A percentile compares a stretch with the other conserved stretches of the same genome.
phyloP scores from a whole-genome alignment of 2,113 vertebrate species.

The Progne subis region DNA sequence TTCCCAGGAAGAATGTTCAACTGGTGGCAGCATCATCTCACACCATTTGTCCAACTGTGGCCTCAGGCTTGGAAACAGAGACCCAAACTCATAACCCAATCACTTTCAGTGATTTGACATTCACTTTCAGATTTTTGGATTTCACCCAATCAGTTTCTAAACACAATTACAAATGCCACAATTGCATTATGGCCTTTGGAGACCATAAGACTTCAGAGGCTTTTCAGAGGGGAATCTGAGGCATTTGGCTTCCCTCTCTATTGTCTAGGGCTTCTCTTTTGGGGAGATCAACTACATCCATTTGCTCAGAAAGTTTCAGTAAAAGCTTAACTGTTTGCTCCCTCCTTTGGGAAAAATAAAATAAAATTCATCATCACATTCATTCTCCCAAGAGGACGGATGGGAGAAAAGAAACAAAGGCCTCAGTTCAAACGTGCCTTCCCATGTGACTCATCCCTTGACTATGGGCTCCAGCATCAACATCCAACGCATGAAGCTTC shows the following conservation, averaged over 20 bases:
- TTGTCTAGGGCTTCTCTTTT: neutral
- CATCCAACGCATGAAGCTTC: neutral
- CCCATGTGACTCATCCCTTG: accelerated
- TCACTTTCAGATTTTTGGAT: no score
- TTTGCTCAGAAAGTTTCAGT: neutral
- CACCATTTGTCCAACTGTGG: accelerated
- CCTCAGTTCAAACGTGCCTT: neutral
- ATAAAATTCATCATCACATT: no score
- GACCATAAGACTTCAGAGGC: neutral
- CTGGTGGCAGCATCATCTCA: accelerated
- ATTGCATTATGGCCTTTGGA: accelerated
- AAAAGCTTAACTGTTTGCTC: neutral
- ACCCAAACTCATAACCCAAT: neutral
- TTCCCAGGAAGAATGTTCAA: neutral
- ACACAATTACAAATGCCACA: neutral
- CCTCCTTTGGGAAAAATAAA: neutral
- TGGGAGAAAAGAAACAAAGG: neutral
- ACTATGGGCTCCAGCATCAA: neutral
- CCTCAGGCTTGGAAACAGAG: neutral
- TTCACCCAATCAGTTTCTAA: neutral
- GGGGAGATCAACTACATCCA: neutral
- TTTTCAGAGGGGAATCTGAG: neutral
- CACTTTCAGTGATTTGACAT: neutral
- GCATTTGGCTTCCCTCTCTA: neutral
- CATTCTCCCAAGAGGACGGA: accelerated